Conservation (phyloP, 2,888 invertebrate genomes). For the Prosopocoilus inquinatus region DNA sequence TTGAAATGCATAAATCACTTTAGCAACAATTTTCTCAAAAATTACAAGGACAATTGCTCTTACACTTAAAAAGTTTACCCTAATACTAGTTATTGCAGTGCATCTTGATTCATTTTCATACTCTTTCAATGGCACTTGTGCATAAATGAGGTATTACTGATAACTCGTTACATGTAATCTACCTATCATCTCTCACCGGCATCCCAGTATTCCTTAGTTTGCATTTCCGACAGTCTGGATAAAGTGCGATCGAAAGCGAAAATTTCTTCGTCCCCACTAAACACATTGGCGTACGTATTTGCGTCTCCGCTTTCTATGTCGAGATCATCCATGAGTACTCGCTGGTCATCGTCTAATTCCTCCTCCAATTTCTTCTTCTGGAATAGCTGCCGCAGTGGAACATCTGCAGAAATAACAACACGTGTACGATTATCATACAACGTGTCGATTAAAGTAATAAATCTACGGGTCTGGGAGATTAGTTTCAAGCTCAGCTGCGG, state of each 20-base stretch:
- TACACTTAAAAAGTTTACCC: too few relatives aligned
- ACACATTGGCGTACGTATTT: conserved; percentile 81
- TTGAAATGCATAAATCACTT: too few relatives aligned
- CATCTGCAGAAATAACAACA: conserved; percentile 82
- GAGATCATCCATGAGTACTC: conserved; percentile 94
- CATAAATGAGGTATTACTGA: too few relatives aligned
- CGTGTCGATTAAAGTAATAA: conserved; percentile 96
- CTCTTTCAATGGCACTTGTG: too few relatives aligned
- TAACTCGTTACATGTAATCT: too few relatives aligned
- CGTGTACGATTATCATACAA: conserved; percentile 90
- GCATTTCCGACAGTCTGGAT: conserved; percentile 95
- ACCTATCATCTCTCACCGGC: conserved; percentile 12
- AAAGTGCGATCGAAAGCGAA: conserved; percentile 95
- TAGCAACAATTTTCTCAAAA: too few relatives aligned
- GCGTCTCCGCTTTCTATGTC: conserved; percentile 76
- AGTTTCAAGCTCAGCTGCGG: conserved; percentile 77
- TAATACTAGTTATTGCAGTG: too few relatives aligned
- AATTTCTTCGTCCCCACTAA: conserved; percentile 96
- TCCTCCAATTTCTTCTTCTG: conserved; percentile 50
- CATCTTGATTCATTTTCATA: too few relatives aligned
- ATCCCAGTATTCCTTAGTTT: conserved; percentile 91
- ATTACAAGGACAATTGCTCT: too few relatives aligned
- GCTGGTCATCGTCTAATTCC: conserved; percentile 67
- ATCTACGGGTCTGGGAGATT: conserved; percentile 87
- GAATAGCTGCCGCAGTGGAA: conserved; percentile 75